A percentile compares a stretch with the other conserved stretches of the same genome.
phyloP scores from a whole-genome alignment of 2,113 vertebrate genomes.

The Phoxinus phoxinus region DNA sequence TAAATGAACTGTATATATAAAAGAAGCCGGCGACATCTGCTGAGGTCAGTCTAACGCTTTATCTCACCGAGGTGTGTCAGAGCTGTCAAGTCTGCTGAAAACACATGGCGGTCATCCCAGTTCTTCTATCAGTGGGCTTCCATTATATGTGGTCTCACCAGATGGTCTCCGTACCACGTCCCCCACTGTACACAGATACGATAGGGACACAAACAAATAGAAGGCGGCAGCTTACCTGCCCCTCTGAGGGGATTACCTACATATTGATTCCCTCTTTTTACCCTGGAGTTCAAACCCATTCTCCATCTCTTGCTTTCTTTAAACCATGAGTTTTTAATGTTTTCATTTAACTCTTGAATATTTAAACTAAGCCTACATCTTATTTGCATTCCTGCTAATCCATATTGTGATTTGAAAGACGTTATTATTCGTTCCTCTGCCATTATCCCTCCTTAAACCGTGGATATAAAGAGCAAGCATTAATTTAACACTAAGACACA shows the following conservation, averaged over 20 bases:
- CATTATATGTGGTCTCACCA: background rate
- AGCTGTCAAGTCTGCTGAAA: background rate
- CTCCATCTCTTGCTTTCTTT: background rate
- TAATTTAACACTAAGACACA: background rate
- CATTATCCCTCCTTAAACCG: background rate
- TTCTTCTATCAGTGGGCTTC: background rate
- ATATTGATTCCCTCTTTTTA: background rate
- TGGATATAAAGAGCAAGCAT: background rate
- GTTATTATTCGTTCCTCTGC: background rate
- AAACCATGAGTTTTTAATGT: background rate
- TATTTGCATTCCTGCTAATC: background rate
- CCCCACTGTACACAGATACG: slow-evolving; percentile 1
- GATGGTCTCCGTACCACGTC: background rate
- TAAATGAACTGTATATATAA: background rate
- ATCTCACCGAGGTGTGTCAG: background rate
- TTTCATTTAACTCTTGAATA: background rate
- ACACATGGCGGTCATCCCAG: background rate
- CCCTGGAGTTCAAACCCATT: background rate
- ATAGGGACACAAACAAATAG: slow-evolving; percentile 18
- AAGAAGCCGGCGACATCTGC: background rate
- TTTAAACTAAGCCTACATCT: slow-evolving; percentile 11
- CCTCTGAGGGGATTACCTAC: slow-evolving; percentile 2
- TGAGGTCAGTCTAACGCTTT: background rate
- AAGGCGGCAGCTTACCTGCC: background rate
- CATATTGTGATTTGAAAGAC: background rate